These are phyloP conservation scores for Antrozous pallidus DNA, from an alignment of 2,797 vertebrate genomes.

Conservation along the genomic window DNA sequence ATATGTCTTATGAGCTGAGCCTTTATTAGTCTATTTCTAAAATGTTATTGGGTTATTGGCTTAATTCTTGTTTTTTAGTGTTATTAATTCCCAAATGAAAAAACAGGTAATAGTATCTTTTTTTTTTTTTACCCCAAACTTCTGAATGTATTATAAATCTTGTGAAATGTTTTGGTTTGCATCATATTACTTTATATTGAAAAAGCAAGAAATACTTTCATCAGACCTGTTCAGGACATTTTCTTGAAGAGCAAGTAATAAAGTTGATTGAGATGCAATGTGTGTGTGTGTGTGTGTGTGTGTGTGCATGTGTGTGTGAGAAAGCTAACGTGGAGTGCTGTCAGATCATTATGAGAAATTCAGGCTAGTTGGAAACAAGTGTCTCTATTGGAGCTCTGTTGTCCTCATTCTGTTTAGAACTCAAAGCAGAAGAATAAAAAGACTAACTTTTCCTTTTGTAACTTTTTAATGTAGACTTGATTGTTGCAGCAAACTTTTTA, in stretches of 20 bases:
- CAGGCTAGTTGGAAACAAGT: neutral
- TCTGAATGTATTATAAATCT: neutral
- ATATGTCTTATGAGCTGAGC: neutral
- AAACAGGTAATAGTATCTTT: neutral
- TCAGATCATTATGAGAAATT: neutral
- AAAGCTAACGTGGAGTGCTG: neutral
- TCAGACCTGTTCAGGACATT: neutral
- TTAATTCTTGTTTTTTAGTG: conserved; percentile 16
- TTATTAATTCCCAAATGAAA: neutral
- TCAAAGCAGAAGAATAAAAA: neutral
- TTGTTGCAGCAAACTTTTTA: neutral
- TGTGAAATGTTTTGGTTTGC: neutral
- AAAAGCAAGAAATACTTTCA: neutral
- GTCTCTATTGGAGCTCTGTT: neutral
- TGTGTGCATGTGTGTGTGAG: neutral
- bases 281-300: neutral
- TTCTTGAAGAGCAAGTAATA: neutral
- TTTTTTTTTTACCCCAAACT: neutral
- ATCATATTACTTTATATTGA: neutral
- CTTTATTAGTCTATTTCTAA: neutral
- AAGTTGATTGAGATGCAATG: neutral
- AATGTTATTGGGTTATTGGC: neutral
- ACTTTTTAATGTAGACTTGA: neutral
- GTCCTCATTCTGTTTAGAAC: neutral
- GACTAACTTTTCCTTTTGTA: neutral